Evolutionary conservation across 1,140 invertebrate genomes (phyloP).

Genomic region (Littorina saxatilis): DNA sequence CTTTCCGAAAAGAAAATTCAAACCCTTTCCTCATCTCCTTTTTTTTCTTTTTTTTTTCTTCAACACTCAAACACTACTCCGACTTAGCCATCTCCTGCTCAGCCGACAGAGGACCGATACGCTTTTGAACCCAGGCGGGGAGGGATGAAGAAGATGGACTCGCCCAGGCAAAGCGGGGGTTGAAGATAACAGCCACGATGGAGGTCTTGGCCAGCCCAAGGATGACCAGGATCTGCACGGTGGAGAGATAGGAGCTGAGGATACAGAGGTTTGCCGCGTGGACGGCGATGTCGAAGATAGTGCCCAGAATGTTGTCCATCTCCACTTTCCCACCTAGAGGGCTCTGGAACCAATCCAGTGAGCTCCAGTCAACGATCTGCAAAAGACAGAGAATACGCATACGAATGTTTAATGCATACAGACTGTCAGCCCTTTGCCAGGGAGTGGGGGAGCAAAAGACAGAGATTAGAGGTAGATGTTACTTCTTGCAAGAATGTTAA

Average conservation of each 20-base stretch:
- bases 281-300: conserved; percentile 63
- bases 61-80: too few species aligned
- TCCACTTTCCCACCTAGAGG: conserved; percentile 49
- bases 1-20: too few species aligned
- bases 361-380: conserved; percentile 71
- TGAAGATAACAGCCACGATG: conserved; percentile 52
- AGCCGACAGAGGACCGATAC: conserved; percentile 39
- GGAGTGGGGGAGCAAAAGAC: not conserved
- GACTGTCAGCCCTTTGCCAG: too few species aligned
- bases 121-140: conserved; percentile 61
- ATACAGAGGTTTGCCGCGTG: conserved; percentile 57
- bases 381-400: too few species aligned
- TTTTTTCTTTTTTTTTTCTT: too few species aligned
- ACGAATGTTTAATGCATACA: too few species aligned
- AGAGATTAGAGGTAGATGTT: too few species aligned
- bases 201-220: conserved; percentile 48
- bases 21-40: too few species aligned
- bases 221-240: conserved; percentile 48
- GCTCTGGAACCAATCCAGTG: conserved; percentile 62
- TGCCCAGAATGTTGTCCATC: conserved; percentile 61
- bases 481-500: too few species aligned
- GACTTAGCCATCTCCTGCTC: too few species aligned
- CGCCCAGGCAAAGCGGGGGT: conserved; percentile 63
- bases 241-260: conserved; percentile 51
- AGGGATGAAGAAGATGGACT: conserved; percentile 46